Evolutionary conservation across 2,797 vertebrate species (phyloP), one percentile per base, ranked within the genome.

Genomic region (Chelmon rostratus): DNA sequence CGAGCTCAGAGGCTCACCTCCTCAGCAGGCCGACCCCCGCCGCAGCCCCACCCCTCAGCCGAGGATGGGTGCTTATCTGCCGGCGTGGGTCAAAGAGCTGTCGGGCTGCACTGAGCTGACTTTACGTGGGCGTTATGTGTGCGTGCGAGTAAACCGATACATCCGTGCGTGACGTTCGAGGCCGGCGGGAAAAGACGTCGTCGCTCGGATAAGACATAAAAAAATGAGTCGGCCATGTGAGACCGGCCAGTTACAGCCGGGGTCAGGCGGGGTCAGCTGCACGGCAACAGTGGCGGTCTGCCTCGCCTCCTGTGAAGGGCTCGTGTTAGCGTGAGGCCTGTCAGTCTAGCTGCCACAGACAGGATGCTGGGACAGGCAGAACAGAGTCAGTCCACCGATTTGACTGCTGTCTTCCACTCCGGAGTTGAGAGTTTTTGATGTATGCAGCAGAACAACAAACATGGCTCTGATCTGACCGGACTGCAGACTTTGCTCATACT

Each of bases 121-220:
- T 79, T 49, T 46, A 66, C 3, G 42, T 40, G 8, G 50, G n/a
- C 23, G 61, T 47, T 59, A 15, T 54, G 38, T 64, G 63, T 73
- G 56, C 52, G 40, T 77, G 23, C 62, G 18, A 11, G 74, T 67
- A 81, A 83, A 73, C 52, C 8, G 82, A 86, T 85, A 65, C 18
- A 61, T 65, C 0, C 56, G 82, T 42, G 76, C 38, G 70, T 63
- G 79, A 76, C 10, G 69, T 72, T 57, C 65, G 33, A 42, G 65
- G 53, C 1, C 8, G 47, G 42, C 5, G 3, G 35, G 47, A 33
- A 66, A 67, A 69, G 68, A 81, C 79, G 42, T 4, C 56, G 89
- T 82, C 81, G 49, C 82, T 91, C 79, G 83, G 92, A 84, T 88
- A 83, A 91, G 90, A 87, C 76, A 73, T 92, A 89, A 92, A 92